Conservation (phyloP, 2,113 vertebrate genomes). For the Xyliphius kryptos region DNA sequence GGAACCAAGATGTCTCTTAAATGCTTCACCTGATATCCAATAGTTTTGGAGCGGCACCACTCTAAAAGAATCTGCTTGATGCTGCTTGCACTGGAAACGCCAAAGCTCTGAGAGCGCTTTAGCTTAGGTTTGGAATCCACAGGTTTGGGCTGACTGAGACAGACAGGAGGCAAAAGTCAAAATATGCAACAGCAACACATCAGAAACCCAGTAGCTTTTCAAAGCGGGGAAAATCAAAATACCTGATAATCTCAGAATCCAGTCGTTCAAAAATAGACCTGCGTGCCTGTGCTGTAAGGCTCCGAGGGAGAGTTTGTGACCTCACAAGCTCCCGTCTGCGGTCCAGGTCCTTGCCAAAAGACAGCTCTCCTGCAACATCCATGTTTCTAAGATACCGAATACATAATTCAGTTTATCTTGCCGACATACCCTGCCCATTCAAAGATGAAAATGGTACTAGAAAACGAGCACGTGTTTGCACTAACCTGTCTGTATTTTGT, state of each 20-base stretch:
- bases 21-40: constrained; percentile 83
- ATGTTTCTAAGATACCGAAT: constrained; percentile 45
- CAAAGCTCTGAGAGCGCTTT: constrained; percentile 93
- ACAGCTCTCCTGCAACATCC: constrained; percentile 48
- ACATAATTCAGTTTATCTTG: too few relatives aligned
- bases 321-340: constrained; percentile 81
- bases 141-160: constrained; percentile 62
- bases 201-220: too few relatives aligned
- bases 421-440: too few relatives aligned
- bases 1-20: background rate
- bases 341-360: constrained; percentile 61
- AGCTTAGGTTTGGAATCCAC: constrained; percentile 80
- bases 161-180: background rate
- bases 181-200: background rate
- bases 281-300: constrained; percentile 72
- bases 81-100: constrained; percentile 89
- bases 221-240: too few relatives aligned
- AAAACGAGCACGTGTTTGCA: background rate
- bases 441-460: background rate
- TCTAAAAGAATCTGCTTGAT: constrained; percentile 96
- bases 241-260: constrained; percentile 44
- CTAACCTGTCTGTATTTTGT: constrained; percentile 56
- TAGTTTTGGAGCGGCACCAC: constrained; percentile 94
- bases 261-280: constrained; percentile 81
- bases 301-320: constrained; percentile 88